Evolutionary conservation across 2,113 vertebrate species (phyloP).

Genomic region (Melanerpes formicivorus): DNA sequence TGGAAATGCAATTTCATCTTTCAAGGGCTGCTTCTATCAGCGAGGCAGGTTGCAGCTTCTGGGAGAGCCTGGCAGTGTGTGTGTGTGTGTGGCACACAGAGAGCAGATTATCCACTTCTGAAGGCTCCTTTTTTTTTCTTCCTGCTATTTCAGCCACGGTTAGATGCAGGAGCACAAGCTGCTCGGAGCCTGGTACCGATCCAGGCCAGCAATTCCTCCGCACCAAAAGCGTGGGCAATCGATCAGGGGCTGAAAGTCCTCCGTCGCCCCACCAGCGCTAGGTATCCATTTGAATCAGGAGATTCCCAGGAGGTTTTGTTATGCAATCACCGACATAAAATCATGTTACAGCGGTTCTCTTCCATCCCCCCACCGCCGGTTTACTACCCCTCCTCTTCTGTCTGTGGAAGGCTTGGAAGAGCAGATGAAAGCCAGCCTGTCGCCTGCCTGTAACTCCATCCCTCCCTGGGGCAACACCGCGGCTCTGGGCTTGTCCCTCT

Average conservation of each 20-base stretch:
- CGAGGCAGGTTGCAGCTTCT: background rate
- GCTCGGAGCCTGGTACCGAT: background rate
- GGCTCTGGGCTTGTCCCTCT: background rate
- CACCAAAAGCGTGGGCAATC: background rate
- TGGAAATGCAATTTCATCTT: background rate
- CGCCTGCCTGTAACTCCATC: constrained; percentile 38
- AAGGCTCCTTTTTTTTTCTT: background rate
- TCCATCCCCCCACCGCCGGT: constrained; percentile 54
- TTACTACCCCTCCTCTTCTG: background rate
- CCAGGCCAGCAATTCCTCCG: background rate
- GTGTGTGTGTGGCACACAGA: background rate
- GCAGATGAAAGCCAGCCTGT: constrained; percentile 70
- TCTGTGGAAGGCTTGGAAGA: constrained; percentile 48
- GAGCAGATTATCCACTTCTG: background rate
- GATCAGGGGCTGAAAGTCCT: background rate
- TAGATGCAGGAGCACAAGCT: fast-evolving
- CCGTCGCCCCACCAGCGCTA: background rate
- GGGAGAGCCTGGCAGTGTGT: background rate
- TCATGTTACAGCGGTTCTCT: constrained; percentile 28
- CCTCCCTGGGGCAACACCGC: background rate
- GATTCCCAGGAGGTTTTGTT: constrained; percentile 58
- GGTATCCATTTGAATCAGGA: background rate
- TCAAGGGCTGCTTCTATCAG: background rate
- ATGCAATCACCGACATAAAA: constrained; percentile 60
- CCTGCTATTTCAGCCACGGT: background rate